These are phyloP conservation scores for Enteromius afrohamiltoni DNA, from an alignment of 2,797 vertebrate genomes.

Conservation along the genomic window DNA sequence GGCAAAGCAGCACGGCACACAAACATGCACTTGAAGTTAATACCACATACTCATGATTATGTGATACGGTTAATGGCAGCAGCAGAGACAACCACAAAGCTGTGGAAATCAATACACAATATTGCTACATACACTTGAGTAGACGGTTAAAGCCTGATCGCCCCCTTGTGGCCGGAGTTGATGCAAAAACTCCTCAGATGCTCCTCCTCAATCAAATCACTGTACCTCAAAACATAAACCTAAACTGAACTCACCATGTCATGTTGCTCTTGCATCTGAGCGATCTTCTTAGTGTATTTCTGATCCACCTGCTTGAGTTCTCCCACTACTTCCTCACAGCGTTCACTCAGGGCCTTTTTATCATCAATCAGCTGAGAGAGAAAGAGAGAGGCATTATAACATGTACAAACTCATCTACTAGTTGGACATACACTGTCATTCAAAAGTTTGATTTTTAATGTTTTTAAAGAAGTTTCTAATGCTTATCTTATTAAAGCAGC, in stretches of 20 bases:
- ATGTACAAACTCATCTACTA: background rate
- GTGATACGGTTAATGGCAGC: background rate
- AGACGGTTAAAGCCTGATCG: background rate
- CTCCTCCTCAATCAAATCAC: background rate
- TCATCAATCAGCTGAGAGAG: constrained; percentile 87
- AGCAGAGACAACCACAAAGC: constrained; percentile 13
- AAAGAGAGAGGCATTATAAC: background rate
- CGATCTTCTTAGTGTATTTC: constrained; percentile 87
- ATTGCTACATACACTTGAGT: background rate
- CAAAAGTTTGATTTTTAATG: background rate
- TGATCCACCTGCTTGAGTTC: constrained; percentile 90
- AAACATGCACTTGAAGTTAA: constrained; percentile 28
- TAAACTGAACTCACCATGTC: constrained; percentile 85
- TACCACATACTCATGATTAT: constrained; percentile 11
- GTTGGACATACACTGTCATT: background rate
- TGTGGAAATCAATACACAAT: background rate
- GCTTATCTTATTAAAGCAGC: background rate
- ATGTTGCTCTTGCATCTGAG: constrained; percentile 90
- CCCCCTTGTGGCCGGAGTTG: constrained; percentile 18
- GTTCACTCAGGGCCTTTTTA: constrained; percentile 88
- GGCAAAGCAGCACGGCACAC: constrained; percentile 52
- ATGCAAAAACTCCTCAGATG: background rate
- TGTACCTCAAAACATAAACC: background rate
- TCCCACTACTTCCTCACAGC: constrained; percentile 85
- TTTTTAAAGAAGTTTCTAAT: background rate